phyloP scores from a whole-genome alignment of 2,797 vertebrate species.

The Cossypha heuglini region DNA sequence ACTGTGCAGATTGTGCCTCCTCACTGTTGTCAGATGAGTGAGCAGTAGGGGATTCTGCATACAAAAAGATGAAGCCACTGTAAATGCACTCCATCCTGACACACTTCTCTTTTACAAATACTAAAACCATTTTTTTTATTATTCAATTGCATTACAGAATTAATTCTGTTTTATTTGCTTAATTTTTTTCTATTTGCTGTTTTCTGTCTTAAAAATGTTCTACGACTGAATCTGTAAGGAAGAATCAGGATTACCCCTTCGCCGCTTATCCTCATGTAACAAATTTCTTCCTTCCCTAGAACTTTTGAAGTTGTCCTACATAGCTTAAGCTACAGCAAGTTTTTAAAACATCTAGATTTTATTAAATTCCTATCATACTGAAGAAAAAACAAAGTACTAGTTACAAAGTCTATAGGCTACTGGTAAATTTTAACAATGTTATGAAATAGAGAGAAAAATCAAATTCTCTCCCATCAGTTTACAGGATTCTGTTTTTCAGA shows the following conservation, averaged over 20 bases:
- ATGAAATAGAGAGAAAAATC: neutral
- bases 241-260: neutral
- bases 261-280: neutral
- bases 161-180: neutral
- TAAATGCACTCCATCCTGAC: neutral
- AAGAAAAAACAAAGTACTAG: neutral
- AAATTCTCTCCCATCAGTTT: neutral
- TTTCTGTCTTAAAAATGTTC: neutral
- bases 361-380: neutral
- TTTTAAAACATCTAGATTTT: fast-evolving
- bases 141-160: neutral
- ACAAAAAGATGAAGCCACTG: neutral
- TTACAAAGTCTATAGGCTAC: neutral
- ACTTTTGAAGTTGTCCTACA: neutral
- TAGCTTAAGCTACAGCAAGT: neutral
- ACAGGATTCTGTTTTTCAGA: neutral
- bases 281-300: neutral
- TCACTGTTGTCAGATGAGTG: conserved; percentile 65
- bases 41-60: conserved; percentile 52
- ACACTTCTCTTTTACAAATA: neutral
- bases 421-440: neutral
- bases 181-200: neutral
- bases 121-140: neutral
- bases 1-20: conserved; percentile 71
- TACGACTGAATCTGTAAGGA: neutral